Conservation (phyloP, 2,888 invertebrate species). For the Mythimna pallens region DNA sequence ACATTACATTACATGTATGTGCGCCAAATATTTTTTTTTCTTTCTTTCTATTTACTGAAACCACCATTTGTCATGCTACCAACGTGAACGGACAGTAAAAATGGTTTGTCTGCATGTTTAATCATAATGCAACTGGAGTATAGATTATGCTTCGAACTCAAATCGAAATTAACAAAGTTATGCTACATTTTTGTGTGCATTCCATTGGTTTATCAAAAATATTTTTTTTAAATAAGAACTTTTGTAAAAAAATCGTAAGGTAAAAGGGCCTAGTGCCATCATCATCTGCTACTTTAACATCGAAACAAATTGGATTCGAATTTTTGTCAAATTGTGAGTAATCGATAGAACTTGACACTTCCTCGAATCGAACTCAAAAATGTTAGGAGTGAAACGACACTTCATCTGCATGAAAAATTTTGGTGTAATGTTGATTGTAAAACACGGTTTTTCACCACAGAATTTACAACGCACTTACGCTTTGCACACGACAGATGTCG, state of each 20-base stretch:
- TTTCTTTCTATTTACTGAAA: too few relatives aligned
- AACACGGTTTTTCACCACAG: conserved; percentile 22
- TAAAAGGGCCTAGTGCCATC: neutral
- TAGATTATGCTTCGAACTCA: neutral
- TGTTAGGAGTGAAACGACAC: neutral
- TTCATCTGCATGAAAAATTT: conserved; percentile 27
- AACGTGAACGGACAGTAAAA: too few relatives aligned
- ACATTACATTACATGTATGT: too few relatives aligned
- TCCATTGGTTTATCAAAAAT: neutral
- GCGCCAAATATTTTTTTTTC: too few relatives aligned
- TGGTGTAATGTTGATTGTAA: conserved; percentile 25
- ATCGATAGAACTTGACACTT: neutral
- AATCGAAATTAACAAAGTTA: conserved; percentile 4
- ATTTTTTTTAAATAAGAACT: neutral
- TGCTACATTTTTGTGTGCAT: conserved; percentile 13
- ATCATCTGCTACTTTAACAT: neutral
- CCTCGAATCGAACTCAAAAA: neutral
- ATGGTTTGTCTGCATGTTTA: too few relatives aligned
- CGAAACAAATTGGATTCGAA: neutral
- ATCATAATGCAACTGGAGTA: too few relatives aligned
- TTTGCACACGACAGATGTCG: conserved; percentile 46
- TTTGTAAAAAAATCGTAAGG: neutral
- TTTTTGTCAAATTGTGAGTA: neutral
- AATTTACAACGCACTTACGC: conserved; percentile 37
- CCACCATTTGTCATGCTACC: too few relatives aligned